These are phyloP conservation scores for Lymantria monacha DNA, from an alignment of 2,888 invertebrate genomes.

Conservation along the genomic window DNA sequence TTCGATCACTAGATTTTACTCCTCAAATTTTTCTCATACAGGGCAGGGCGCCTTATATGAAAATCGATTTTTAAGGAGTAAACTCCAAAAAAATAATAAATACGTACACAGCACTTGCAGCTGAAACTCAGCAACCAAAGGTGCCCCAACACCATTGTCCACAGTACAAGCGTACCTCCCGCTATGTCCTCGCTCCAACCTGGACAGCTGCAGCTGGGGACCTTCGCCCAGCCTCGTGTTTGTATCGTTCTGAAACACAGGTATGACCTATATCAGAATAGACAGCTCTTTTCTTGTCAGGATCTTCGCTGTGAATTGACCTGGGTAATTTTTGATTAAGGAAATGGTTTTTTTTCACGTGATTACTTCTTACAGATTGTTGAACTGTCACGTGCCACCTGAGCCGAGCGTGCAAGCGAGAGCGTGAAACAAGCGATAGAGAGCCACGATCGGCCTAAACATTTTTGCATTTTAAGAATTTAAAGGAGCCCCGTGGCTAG, in stretches of 20 bases:
- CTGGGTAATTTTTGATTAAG: neutral
- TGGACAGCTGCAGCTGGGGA: constrained; percentile 83
- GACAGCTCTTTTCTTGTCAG: constrained; percentile 14
- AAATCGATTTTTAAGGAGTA: too few relatives aligned
- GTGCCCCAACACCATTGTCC: constrained; percentile 86
- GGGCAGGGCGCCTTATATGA: too few relatives aligned
- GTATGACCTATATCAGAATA: constrained; percentile 26
- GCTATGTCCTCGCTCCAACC: constrained; percentile 84
- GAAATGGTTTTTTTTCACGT: too few relatives aligned
- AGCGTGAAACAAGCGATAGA: too few relatives aligned
- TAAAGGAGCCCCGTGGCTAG: too few relatives aligned
- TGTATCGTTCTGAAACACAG: constrained; percentile 61
- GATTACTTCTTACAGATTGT: too few relatives aligned
- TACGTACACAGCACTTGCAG: constrained; percentile 86
- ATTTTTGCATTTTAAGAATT: too few relatives aligned
- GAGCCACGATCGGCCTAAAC: too few relatives aligned
- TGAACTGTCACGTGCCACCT: too few relatives aligned
- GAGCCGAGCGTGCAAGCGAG: too few relatives aligned
- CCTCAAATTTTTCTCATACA: too few relatives aligned
- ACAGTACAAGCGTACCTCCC: constrained; percentile 86
- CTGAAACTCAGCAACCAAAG: constrained; percentile 85
- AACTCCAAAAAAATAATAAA: neutral
- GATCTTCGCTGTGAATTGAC: neutral
- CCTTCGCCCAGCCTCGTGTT: constrained; percentile 79
- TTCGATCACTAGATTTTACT: too few relatives aligned